Conservation (phyloP, 2,113 vertebrate genomes). For the Athene noctua region DNA sequence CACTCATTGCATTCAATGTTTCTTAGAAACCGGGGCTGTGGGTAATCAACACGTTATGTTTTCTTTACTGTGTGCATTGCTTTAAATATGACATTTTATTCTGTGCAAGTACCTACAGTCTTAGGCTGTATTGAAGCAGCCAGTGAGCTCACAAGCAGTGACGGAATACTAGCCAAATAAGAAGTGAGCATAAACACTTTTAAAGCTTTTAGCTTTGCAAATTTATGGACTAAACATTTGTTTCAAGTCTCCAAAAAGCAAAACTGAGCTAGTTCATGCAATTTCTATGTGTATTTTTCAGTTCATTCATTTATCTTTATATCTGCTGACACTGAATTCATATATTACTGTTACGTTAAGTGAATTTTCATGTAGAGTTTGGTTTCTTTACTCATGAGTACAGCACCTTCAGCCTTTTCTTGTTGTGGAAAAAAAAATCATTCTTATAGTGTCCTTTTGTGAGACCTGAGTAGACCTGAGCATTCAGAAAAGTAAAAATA, state of each 20-base stretch:
- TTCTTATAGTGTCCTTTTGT: background rate
- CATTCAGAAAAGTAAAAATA: background rate
- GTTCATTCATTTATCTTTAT: background rate
- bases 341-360: background rate
- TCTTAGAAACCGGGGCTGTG: background rate
- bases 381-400: background rate
- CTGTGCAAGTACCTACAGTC: background rate
- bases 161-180: background rate
- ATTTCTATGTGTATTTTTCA: background rate
- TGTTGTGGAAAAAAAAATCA: background rate
- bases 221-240: background rate
- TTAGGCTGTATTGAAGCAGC: background rate
- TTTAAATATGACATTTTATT: background rate
- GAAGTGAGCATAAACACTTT: background rate
- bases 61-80: background rate
- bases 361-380: background rate
- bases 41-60: background rate
- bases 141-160: background rate
- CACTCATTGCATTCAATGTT: background rate
- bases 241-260: background rate
- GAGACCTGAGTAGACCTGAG: background rate
- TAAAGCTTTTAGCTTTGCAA: background rate
- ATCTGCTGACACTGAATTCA: background rate
- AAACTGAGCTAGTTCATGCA: background rate
- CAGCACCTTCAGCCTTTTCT: background rate